Percentiles rank a stretch among this genome's conserved stretches.
These are phyloP conservation scores for Drosophila ezoana DNA, from an alignment of 2,888 invertebrate genomes.

Conservation along the genomic window DNA sequence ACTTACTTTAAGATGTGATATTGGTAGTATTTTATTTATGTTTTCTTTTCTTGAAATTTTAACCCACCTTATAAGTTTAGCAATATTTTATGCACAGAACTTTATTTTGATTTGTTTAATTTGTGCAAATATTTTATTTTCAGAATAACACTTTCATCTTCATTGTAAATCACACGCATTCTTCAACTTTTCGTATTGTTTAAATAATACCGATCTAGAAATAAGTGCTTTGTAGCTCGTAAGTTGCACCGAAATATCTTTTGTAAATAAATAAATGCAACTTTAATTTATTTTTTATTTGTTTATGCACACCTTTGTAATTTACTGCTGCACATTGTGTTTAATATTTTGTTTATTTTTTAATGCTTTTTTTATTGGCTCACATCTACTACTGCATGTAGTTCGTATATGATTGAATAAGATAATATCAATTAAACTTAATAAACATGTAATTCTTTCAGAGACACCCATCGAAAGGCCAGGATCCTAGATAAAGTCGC, in stretches of 20 bases:
- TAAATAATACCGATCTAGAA: conserved; percentile 2
- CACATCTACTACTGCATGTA: conserved; percentile 54
- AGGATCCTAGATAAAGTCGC: conserved; percentile 63
- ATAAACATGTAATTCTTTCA: conserved; percentile 61
- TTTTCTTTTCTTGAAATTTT: neutral
- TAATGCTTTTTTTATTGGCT: neutral
- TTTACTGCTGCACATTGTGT: conserved; percentile 13
- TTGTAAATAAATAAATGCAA: conserved; percentile 61
- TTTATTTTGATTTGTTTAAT: neutral
- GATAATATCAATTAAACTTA: conserved; percentile 28
- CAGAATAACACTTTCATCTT: conserved; percentile 10
- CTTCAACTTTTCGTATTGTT: conserved; percentile 4
- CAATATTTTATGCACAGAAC: neutral
- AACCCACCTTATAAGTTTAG: neutral
- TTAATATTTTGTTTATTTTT: conserved; percentile 1
- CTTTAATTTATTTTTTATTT: conserved; percentile 9
- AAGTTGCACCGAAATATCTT: conserved; percentile 35
- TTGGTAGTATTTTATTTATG: neutral
- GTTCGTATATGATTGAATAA: conserved; percentile 9
- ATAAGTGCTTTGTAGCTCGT: conserved; percentile 43
- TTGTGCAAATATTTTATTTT: conserved; percentile 2
- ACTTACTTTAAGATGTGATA: neutral
- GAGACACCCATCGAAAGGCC: conserved; percentile 59
- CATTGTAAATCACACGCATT: conserved; percentile 5
- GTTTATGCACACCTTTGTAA: neutral